These are phyloP conservation scores for Poecilus cupreus DNA, from an alignment of 2,888 invertebrate genomes.

Conservation along the genomic window DNA sequence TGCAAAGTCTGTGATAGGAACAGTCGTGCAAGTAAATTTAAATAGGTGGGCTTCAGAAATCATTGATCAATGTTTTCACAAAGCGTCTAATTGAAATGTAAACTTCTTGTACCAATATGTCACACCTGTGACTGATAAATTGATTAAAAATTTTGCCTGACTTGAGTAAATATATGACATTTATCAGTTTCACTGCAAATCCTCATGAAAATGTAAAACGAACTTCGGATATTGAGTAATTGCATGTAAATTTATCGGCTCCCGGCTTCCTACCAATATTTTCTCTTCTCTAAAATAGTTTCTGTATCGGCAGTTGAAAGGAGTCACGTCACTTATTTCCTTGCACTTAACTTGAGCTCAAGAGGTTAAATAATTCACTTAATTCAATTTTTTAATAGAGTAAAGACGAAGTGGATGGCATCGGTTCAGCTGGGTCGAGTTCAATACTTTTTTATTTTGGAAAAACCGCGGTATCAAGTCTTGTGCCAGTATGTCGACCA, in stretches of 20 bases:
- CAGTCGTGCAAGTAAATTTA: not conserved
- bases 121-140: constrained; percentile 42
- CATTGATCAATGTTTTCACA: constrained; percentile 35
- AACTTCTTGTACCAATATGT: constrained; percentile 23
- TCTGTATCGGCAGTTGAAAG: not conserved
- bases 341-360: not conserved
- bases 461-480: constrained; percentile 9
- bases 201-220: not conserved
- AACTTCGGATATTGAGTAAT: not conserved
- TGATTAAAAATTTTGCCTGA: constrained; percentile 11
- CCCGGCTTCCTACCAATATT: not conserved
- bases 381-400: not conserved
- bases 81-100: constrained; percentile 38
- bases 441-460: constrained; percentile 19
- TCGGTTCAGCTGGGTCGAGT: constrained; percentile 2
- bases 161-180: constrained; percentile 16
- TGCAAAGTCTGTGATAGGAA: constrained; percentile 3
- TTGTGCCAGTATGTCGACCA: constrained; percentile 29
- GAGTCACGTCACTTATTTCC: not conserved
- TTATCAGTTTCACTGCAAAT: not conserved
- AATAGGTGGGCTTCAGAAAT: not conserved
- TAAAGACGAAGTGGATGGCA: not conserved
- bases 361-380: not conserved
- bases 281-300: not conserved
- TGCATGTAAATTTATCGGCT: not conserved